phyloP scores from a whole-genome alignment of 2,888 invertebrate species.

The Lottia gigantea region DNA sequence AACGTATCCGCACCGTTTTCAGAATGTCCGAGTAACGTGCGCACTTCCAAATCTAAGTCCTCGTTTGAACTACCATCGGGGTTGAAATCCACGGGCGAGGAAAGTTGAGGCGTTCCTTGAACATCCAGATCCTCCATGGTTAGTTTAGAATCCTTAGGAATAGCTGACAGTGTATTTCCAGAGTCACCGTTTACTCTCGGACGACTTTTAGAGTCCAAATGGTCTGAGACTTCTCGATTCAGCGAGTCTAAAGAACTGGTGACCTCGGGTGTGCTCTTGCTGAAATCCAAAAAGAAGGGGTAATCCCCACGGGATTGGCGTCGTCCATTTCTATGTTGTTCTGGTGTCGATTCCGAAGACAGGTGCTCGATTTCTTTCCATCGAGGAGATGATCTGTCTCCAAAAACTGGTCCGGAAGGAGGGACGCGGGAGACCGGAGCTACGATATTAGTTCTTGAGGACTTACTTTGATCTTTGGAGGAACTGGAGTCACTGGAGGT shows the following conservation, averaged over 20 bases:
- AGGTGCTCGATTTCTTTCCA: not conserved
- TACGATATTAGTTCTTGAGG: too few species aligned
- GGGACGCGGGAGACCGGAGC: too few species aligned
- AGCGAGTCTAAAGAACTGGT: not conserved
- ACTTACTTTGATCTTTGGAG: too few species aligned
- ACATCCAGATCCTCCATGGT: not conserved
- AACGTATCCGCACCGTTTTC: not conserved
- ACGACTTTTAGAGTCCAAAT: not conserved
- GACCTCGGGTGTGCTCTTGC: not conserved
- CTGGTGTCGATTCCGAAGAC: not conserved
- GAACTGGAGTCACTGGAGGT: too few species aligned
- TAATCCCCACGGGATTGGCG: not conserved
- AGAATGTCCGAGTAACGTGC: not conserved
- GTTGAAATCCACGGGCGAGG: not conserved
- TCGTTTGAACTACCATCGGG: not conserved
- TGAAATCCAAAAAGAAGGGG: not conserved
- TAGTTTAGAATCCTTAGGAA: not conserved
- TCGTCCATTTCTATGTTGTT: not conserved
- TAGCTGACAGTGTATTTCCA: not conserved
- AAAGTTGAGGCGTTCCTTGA: not conserved
- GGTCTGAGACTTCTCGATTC: not conserved
- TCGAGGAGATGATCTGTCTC: not conserved
- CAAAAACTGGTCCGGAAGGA: too few species aligned
- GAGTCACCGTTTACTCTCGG: not conserved
- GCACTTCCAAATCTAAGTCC: constrained; percentile 7